These are phyloP conservation scores for Scylla paramamosain DNA, from an alignment of 1,140 invertebrate species.

Conservation along the genomic window DNA sequence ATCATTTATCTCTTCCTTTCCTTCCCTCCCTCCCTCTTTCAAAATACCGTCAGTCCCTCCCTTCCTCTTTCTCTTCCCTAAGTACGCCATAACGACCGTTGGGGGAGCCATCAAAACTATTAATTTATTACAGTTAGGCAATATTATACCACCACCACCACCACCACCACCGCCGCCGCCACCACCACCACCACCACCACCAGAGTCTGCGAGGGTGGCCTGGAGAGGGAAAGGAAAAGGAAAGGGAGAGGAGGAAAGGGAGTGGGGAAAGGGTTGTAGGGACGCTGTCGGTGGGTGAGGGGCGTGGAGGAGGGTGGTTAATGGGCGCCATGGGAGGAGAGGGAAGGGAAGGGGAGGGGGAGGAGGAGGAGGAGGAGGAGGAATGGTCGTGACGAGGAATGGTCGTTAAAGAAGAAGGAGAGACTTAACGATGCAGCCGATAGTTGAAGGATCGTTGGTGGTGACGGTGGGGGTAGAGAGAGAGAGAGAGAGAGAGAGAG, in stretches of 20 bases:
- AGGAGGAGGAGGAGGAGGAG: too few species aligned
- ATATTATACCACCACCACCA: background rate
- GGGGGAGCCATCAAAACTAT: background rate
- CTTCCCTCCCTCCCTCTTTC: too few species aligned
- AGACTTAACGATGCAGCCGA: background rate
- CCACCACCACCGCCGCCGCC: background rate
- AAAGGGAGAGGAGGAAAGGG: background rate
- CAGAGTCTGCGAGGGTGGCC: background rate
- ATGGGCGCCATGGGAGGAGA: background rate
- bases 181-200: background rate
- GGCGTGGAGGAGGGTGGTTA: background rate
- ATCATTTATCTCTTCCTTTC: too few species aligned
- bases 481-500: conserved; percentile 11
- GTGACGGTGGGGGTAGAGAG: background rate
- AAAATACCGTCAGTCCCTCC: too few species aligned
- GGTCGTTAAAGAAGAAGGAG: background rate
- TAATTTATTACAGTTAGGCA: background rate
- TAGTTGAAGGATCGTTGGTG: background rate
- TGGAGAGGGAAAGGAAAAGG: background rate
- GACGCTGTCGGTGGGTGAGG: background rate
- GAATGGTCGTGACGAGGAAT: background rate
- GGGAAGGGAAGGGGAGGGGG: background rate
- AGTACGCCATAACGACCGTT: background rate
- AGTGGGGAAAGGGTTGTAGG: background rate
- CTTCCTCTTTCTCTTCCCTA: too few species aligned